A percentile compares a stretch with the other conserved stretches of the same genome.
phyloP scores from a whole-genome alignment of 2,113 vertebrate species.

The Myotis yumanensis region DNA sequence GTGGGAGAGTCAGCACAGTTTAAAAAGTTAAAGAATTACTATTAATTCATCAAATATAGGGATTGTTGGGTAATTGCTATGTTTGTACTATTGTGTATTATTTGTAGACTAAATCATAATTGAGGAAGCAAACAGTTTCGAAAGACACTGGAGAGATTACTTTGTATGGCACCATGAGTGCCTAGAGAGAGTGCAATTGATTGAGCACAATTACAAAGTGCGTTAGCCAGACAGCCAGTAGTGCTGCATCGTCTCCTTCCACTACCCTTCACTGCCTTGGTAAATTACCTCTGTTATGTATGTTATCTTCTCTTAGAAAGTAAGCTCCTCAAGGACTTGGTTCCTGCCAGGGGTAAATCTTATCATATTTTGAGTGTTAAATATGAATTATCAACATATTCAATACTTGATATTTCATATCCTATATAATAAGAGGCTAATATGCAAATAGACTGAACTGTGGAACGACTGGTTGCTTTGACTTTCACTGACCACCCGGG shows the following conservation, averaged over 20 bases:
- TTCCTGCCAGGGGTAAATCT: neutral
- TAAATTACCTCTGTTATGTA: neutral
- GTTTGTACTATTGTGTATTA: neutral
- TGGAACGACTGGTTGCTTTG: no score
- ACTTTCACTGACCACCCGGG: no score
- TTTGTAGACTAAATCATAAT: neutral
- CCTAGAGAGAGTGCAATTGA: neutral
- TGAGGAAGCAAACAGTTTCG: neutral
- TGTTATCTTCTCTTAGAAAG: neutral
- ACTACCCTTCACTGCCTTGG: neutral
- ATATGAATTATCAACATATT: neutral
- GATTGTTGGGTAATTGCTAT: neutral
- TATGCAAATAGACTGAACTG: no score
- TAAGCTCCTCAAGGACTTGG: neutral
- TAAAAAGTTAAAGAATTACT: constrained; percentile 7
- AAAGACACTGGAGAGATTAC: neutral
- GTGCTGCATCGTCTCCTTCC: neutral
- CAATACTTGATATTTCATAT: neutral
- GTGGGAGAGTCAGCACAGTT: neutral
- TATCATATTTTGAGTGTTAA: neutral
- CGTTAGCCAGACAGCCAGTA: neutral
- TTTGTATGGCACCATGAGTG: neutral
- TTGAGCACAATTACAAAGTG: neutral
- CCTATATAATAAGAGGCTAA: no score
- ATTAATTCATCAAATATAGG: neutral